Evolutionary conservation across 2,797 vertebrate genomes (phyloP), one percentile per base, ranked within the genome.

Genomic region (Muraenolepis orangiensis): DNA sequence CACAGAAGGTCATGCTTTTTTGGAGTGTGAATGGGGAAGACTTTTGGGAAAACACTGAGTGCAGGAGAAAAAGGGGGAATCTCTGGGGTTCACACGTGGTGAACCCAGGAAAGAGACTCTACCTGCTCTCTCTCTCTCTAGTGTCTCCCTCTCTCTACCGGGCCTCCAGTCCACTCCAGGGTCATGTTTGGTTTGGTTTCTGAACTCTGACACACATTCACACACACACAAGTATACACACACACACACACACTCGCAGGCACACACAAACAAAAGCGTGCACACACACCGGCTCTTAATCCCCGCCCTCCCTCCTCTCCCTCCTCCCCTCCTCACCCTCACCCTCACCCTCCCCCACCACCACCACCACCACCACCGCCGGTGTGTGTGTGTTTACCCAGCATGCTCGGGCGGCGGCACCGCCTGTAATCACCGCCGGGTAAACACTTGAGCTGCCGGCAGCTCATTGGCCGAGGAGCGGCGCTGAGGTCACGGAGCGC

Each of bases 371-470:
- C n/a, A n/a, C n/a, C n/a, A n/a, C n/a, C n/a, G n/a, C n/a, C n/a
- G n/a, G n/a, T n/a, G n/a, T 77, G 46, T 57, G 46, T 34, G 76
- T 86, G 84, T 88, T 87, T 86, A 87, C 87, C 83, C 82, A 80
- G 81, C 81, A 74, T 82, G 77, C 83, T 76, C 78, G 71, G 69
- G 74, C 87, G 74, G 71, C 0, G 64, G 71, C 38, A 75, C 70
- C 70, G 16, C 84, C 85, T 61, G 67, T 83, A 87, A 87, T 84
- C 81, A 86, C 70, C 2, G 66, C n/a, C 57, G 81, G 84, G 84
- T 85, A 88, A 89, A 90, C 87, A 87, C 89, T 90, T 87, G 70
- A 8, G 31, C 40, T 7, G 13, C 23, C 16, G 75, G 83, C 77
- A 20, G 75, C 14, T n/a, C 46, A 71, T 73, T 38, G 34, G 36